Base-by-base conservation (phyloP, 1,140 invertebrate genomes). In the Lordiphosa stackelbergi region DNA sequence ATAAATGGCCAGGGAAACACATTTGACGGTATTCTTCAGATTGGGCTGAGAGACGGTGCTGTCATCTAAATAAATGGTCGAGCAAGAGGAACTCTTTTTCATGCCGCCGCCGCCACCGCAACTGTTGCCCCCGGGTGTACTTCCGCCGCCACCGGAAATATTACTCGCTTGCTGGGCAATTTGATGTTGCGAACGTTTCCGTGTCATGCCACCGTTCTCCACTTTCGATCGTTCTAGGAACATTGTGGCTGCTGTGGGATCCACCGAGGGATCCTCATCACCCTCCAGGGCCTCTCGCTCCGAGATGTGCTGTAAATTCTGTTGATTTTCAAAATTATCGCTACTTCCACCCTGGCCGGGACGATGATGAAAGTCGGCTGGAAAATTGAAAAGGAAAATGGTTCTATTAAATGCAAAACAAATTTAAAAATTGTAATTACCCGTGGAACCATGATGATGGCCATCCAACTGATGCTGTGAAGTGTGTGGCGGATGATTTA, bases 11-110 rank as follows among this genome's bases (percentile, higher is more conserved):
- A 99, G 90, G n/a, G 98, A 96, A 53, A 99, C 97, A 90, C 98
- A 99, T 89, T 99, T 99, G 16, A 99, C 97, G 43, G 98, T 99
- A 89, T 98, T 98, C 89, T 99, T 99, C 36, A 99, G 91, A 91
- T 99, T 99, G 58, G 98, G 98, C 89, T 99, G 98, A 42, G 97
- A 98, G 38, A n/a, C 98, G 5, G 98, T 99, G 87, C 97, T 99
- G 90, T 99, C 98, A 89, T 99, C 98, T 88, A 98, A 90, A 89
- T 96, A 98, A 86, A 98, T 98, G 37, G 97, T 98, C 51, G 97
- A 98, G 91, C 98, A 99, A n/a, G 97, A 99, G 88, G 96, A 98
- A 88, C 96, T 98, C 89, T 99, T 99, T n/a, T n/a, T 97, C 58
- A 97, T 89, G 68, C 94, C 93, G 79, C 93, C 92, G 57, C 91